phyloP scores from a whole-genome alignment of 2,888 invertebrate species.

The Peribatodes rhomboidaria region DNA sequence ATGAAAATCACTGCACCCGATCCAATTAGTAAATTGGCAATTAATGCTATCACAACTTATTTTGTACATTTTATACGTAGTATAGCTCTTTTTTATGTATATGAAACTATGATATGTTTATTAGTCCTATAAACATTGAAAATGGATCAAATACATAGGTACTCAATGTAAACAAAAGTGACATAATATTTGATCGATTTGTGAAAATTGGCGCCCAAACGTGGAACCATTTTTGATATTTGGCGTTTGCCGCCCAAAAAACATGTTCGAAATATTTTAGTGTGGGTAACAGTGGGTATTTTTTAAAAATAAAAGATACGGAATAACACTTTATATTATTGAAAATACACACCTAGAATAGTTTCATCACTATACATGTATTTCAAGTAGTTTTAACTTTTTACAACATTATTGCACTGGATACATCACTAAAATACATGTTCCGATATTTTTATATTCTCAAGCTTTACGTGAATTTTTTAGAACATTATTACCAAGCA shows the following conservation, averaged over 20 bases:
- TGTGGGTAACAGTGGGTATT: neutral
- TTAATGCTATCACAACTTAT: slow-evolving; percentile 51
- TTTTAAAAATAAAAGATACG: slow-evolving; percentile 61
- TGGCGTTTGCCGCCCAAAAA: slow-evolving; percentile 17
- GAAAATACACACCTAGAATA: slow-evolving; percentile 85
- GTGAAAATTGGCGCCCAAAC: slow-evolving; percentile 29
- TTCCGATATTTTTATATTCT: slow-evolving; percentile 29
- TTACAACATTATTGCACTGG: slow-evolving; percentile 82
- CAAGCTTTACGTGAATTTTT: slow-evolving; percentile 28
- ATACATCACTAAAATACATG: slow-evolving; percentile 69
- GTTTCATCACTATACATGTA: slow-evolving; percentile 79
- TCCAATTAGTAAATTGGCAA: slow-evolving; percentile 65
- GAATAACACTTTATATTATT: slow-evolving; percentile 84
- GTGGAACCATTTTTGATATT: slow-evolving; percentile 16
- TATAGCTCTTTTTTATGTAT: neutral
- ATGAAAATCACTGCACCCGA: slow-evolving; percentile 46
- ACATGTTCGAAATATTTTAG: neutral
- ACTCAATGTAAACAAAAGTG: no score
- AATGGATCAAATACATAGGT: neutral
- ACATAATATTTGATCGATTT: neutral
- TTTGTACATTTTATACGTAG: neutral
- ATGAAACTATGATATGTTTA: neutral
- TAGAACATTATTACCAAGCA: slow-evolving; percentile 6
- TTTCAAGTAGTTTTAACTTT: slow-evolving; percentile 65
- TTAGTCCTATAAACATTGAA: neutral